Percentiles rank a stretch among this genome's conserved stretches.
Conservation (phyloP, 2,797 vertebrate genomes). For the Leptoclinus maculatus region DNA sequence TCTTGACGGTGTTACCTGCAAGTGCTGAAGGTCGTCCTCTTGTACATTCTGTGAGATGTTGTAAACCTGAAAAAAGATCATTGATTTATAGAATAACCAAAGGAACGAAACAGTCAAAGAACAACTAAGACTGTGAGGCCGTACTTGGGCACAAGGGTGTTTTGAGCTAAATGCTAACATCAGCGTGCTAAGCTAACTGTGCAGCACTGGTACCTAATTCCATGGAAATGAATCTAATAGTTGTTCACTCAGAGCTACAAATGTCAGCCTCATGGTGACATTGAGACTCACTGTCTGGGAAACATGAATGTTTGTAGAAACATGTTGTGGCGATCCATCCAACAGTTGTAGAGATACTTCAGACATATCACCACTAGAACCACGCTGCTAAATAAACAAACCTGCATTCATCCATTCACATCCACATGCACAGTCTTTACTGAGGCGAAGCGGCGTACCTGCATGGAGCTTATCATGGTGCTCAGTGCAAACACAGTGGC, state of each 20-base stretch:
- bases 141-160: background rate
- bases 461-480: constrained; percentile 99
- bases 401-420: background rate
- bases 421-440: background rate
- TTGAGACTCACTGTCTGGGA: background rate
- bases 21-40: constrained; percentile 97
- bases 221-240: no score
- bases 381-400: background rate
- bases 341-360: background rate
- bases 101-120: background rate
- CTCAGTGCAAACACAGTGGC: constrained; percentile 98
- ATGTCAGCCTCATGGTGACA: background rate
- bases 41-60: constrained; percentile 99
- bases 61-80: constrained; percentile 89
- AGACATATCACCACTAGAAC: background rate
- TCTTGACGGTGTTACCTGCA: constrained; percentile 87
- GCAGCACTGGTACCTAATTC: no score
- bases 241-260: background rate
- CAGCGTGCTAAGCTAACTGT: background rate
- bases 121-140: background rate
- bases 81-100: background rate
- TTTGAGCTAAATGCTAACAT: background rate
- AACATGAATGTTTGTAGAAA: background rate
- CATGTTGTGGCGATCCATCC: background rate
- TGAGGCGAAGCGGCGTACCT: constrained; percentile 81